Percentiles rank a stretch among this genome's conserved stretches.
phyloP scores from a whole-genome alignment of 2,888 invertebrate species.

The Stramonita haemastoma region DNA sequence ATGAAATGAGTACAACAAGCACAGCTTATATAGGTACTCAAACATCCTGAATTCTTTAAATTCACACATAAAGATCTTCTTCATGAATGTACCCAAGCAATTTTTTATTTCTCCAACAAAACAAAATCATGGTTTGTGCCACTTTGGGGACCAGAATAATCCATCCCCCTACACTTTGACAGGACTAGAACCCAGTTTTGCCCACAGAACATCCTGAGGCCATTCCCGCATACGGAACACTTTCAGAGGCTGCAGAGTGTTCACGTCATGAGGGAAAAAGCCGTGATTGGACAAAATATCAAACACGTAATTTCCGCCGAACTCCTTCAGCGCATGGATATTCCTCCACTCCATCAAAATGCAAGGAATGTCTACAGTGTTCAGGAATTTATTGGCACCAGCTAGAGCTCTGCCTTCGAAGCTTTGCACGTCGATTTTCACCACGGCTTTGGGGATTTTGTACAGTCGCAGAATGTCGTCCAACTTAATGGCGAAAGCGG shows the following conservation, averaged over 20 bases:
- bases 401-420: conserved; percentile 23
- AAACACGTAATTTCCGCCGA: conserved; percentile 27
- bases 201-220: conserved; percentile 18
- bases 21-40: too few relatives aligned
- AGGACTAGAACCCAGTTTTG: background rate
- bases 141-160: too few relatives aligned
- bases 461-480: conserved; percentile 21
- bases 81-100: too few relatives aligned
- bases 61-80: too few relatives aligned
- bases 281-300: conserved; percentile 19
- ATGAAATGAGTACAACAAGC: too few relatives aligned
- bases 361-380: conserved; percentile 29
- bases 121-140: too few relatives aligned
- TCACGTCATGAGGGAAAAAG: conserved; percentile 29
- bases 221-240: conserved; percentile 17
- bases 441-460: conserved; percentile 11
- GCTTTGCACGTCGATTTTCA: background rate
- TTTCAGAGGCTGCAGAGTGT: conserved; percentile 14
- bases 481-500: conserved; percentile 6
- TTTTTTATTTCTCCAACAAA: too few relatives aligned
- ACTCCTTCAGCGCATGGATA: background rate
- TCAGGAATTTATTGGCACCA: conserved; percentile 27
- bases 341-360: conserved; percentile 28
- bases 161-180: background rate
- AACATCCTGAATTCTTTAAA: too few relatives aligned